Evolutionary conservation across 2,888 invertebrate species (phyloP), one percentile per base, ranked within the genome.

Genomic region (Dioctria rufipes): DNA sequence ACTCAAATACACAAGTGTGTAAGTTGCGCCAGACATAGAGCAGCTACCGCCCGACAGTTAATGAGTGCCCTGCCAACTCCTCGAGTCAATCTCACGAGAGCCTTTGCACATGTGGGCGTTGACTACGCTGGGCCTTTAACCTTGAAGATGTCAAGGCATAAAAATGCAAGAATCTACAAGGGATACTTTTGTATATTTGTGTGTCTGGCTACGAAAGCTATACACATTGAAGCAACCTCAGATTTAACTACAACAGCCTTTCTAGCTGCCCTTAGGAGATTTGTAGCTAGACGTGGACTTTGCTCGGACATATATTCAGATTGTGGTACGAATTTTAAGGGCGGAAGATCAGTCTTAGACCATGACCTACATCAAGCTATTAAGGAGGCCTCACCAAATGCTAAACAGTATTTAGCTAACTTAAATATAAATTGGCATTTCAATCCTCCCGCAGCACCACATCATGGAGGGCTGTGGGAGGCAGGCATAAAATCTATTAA

Each of bases 371-470:
- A 13, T 8, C n/a, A 61, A n/a, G 37, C n/a, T 1, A 61, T 61
- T n/a, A n/a, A 9, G 25, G 8, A 61, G 2, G 37, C 25, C 25
- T 25, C 25, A 25, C 25, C 25, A 25, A 25, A 25, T 25, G 25
- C 25, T 25, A 25, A 25, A 25, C 25, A 25, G 2, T 25, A 25
- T 25, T 25, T 25, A 25, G 25, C 25, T 2, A 25, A 25, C 25
- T 6, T n/a, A 8, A 11, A 11, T 11, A 51, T 51, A 6, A 11
- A 6, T 51, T 87, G 86, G 86, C 81, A 85, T 49, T 88, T 86
- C 65, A 86, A 83, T 58, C 85, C 86, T 4, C 85, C 86, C 4
- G 60, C 65, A 11, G 81, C 85, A 6, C 85, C 86, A 2, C 85
- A 87, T 80, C 85, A 85, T 75, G 85, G 86, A 81, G 25, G 25